Evolutionary conservation across 2,113 vertebrate genomes (phyloP), one percentile per base, ranked within the genome.

Genomic region (Takifugu bimaculatus): DNA sequence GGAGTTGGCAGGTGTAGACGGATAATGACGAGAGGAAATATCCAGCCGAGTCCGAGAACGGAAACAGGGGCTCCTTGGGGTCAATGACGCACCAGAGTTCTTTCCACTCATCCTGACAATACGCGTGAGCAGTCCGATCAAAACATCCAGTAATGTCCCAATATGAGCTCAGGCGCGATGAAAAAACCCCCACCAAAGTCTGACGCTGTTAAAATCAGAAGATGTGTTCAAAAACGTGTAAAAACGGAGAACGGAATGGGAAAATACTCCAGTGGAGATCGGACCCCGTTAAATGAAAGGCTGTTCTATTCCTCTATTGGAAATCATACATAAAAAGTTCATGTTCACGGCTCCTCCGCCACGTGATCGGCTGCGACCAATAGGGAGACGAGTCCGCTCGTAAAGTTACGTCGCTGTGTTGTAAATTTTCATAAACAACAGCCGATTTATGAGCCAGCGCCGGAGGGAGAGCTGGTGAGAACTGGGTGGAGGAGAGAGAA

Each of bases 341-440:
- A 96, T 94, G 94, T 95, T 96, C 95, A 94, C 91, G 93, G 93
- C 93, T 94, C 88, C 88, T 88, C 77, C 81, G 89, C 86, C 96
- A 98, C 92, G 95, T 99, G 96, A 96, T 90, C 63, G 25, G 81
- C 89, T 69, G 88, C 76, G 85, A 90, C 96, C 95, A 99, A 97
- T 98, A 62, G 92, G 92, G 93, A 80, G 89, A 87, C 86, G 88
- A 87, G 91, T 78, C 81, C 91, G 89, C 92, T 98, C 96, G 93
- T 98, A 97, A 99, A 98, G 93, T 95, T 95, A 93, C 91, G 94
- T 93, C 92, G 94, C 93, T 90, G 90, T 93, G 94, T 97, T 97
- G 95, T 98, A 99, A 97, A 98, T 98, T 97, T 96, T 97, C 95
- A 97, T 96, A 97, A 97, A 97, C 96, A 97, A 96, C 95, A 96